Evolutionary conservation across 2,797 vertebrate genomes (phyloP).

Genomic region (Gobionotothen gibberifrons): DNA sequence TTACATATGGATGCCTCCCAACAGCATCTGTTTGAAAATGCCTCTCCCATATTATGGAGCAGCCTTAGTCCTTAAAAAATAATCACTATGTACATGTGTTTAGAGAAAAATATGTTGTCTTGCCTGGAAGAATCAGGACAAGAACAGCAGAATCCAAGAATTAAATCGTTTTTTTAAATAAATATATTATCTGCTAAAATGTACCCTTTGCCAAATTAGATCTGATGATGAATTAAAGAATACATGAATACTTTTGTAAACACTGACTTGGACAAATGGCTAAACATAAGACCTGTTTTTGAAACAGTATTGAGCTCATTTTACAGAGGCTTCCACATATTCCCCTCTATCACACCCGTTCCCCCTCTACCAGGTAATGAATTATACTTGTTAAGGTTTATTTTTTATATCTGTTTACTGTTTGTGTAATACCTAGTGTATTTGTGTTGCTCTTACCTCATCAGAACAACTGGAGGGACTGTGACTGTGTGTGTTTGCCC

Average conservation of each 20-base stretch:
- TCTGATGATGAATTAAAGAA: constrained; percentile 31
- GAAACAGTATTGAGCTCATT: constrained; percentile 34
- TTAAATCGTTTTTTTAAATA: background rate
- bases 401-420: constrained; percentile 65
- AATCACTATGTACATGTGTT: constrained; percentile 57
- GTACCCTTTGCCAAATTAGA: constrained; percentile 26
- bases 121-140: constrained; percentile 35
- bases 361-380: constrained; percentile 60
- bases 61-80: constrained; percentile 38
- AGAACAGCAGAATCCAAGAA: constrained; percentile 21
- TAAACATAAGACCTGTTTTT: constrained; percentile 30
- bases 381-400: constrained; percentile 51
- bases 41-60: constrained; percentile 12
- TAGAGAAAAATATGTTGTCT: constrained; percentile 19
- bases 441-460: constrained; percentile 82
- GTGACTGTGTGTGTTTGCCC: constrained; percentile 41
- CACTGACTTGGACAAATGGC: constrained; percentile 33
- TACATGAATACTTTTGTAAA: constrained; percentile 41
- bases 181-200: constrained; percentile 25
- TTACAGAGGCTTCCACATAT: constrained; percentile 4
- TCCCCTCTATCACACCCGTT: background rate
- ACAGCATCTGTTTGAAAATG: constrained; percentile 23
- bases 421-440: constrained; percentile 69
- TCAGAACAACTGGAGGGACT: constrained; percentile 80
- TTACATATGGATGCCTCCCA: constrained; percentile 50